A percentile compares a stretch with the other conserved stretches of the same genome.
Conservation (phyloP, 2,888 invertebrate genomes). For the Hyalella azteca region DNA sequence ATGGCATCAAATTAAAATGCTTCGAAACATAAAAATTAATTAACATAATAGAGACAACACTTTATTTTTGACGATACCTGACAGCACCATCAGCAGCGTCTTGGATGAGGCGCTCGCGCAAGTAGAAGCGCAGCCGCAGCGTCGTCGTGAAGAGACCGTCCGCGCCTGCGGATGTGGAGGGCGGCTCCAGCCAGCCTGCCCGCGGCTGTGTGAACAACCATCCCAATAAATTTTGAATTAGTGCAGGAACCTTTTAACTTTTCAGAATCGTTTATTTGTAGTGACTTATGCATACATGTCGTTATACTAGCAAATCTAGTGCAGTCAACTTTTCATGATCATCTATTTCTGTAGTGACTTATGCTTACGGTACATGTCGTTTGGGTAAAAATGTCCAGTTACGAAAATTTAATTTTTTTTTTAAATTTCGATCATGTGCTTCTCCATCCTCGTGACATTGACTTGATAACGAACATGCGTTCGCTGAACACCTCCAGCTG, state of each 20-base stretch:
- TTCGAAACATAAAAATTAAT: too few relatives aligned
- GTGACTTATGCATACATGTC: not conserved
- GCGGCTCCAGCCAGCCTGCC: slow-evolving; percentile 16
- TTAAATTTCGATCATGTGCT: too few relatives aligned
- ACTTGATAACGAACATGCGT: too few relatives aligned
- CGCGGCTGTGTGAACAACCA: slow-evolving; percentile 21
- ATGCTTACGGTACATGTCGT: too few relatives aligned
- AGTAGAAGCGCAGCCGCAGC: slow-evolving; percentile 4
- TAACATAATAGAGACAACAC: too few relatives aligned
- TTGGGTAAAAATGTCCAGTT: not conserved
- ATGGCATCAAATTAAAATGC: not conserved
- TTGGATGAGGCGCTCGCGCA: not conserved
- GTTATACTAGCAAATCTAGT: not conserved
- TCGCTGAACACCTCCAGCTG: too few relatives aligned
- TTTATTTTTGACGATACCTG: too few relatives aligned
- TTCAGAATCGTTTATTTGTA: not conserved
- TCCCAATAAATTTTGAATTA: not conserved
- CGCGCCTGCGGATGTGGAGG: not conserved
- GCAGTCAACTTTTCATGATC: not conserved
- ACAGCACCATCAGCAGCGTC: not conserved
- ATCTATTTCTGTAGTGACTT: not conserved
- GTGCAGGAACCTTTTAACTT: not conserved
- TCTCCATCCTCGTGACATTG: too few relatives aligned
- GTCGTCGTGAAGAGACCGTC: slow-evolving; percentile 13
- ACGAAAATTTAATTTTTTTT: too few relatives aligned